Base-by-base conservation (phyloP, 2,797 vertebrate genomes). In the Alectoris magna region DNA sequence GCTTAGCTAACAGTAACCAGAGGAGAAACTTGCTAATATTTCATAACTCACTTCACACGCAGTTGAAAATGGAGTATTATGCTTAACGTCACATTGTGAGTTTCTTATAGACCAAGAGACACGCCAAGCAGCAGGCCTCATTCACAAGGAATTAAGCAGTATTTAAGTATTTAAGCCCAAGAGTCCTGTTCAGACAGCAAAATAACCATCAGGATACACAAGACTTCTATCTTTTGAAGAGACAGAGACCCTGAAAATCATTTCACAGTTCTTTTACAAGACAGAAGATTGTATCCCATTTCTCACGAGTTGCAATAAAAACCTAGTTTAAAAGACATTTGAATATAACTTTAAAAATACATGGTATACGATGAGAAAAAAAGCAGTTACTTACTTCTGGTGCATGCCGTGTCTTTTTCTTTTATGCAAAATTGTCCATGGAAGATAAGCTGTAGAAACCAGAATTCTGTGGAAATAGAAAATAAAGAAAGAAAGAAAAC, bases 11-110 rank as follows among this genome's bases (percentile, higher is more conserved):
- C 55, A 82, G 75, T 92, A 77, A 86, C 87, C 64, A 63, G 76
- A 87, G 90, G 48, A 74, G 34, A 95, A 84, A 88, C 71, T 95
- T 91, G 93, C 84, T 93, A 96, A 95, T 89, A 94, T 92, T 96
- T 96, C 91, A 59, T 63, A 75, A 96, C 95, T 93, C 81, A 88
- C 22, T 93, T 38, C 63, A 87, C 93, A 82, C 53, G 74, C 59
- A 88, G 58, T 78, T 85, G 44, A 80, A 10, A 78, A 55, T 2
- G 3, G 72, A 76, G 34, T 3, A 3, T 43, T 58, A 4, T 58
- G 26, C 55, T 76, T 31, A 56, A 68, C 78, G 74, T 70, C 78
- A 72, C 68, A 72, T 4, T 70, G 55, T 49, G 77, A 93, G 85
- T 91, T 87, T 66, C 39, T 43, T 96, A 84, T 75, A 87, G 90